A percentile compares a stretch with the other conserved stretches of the same genome.
phyloP scores from a whole-genome alignment of 1,140 invertebrate species.

The Sitobion miscanthi region DNA sequence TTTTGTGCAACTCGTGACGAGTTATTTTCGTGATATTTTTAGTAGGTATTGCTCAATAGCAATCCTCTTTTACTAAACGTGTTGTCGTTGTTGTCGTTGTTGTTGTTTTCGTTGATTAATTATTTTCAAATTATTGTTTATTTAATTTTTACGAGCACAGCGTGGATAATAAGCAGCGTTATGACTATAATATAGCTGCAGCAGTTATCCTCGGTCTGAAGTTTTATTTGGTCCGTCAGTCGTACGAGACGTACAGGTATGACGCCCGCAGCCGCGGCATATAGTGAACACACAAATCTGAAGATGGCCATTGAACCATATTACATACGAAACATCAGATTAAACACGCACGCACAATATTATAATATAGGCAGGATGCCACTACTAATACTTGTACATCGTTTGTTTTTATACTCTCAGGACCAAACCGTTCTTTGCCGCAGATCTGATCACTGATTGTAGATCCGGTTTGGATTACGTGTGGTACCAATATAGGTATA shows the following conservation, averaged over 20 bases:
- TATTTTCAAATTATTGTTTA: background rate
- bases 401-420: background rate
- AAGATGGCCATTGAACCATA: slow-evolving; percentile 9
- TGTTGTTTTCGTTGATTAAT: background rate
- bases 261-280: background rate
- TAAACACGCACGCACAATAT: background rate
- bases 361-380: background rate
- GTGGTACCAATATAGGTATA: background rate
- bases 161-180: background rate
- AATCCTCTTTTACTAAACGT: background rate
- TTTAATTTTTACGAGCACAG: background rate
- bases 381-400: background rate
- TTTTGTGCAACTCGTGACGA: background rate
- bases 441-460: background rate
- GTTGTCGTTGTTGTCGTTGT: no score
- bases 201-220: background rate
- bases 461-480: slow-evolving; percentile 5
- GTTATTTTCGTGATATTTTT: background rate
- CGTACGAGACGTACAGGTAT: background rate
- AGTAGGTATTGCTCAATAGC: background rate
- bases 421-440: no score
- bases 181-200: background rate
- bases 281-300: background rate
- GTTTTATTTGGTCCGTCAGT: background rate
- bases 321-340: background rate